Percentiles rank a stretch among this genome's conserved stretches.
Evolutionary conservation across 1,140 invertebrate genomes (phyloP).

Genomic region (Mycetomoellerius zeteki): DNA sequence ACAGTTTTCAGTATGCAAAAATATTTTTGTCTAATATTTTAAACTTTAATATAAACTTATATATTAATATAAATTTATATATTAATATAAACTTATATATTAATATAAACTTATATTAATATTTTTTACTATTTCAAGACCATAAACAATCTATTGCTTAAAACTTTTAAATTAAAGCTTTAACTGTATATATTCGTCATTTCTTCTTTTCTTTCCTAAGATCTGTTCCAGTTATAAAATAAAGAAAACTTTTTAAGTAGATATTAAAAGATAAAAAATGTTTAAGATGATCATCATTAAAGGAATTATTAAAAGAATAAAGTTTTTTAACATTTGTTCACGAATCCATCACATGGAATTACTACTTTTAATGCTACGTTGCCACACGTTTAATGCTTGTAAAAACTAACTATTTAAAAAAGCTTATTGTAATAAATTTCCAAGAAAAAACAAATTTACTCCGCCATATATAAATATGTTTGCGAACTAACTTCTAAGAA

Average conservation of each 20-base stretch:
- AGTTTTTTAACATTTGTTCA: background rate
- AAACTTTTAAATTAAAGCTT: background rate
- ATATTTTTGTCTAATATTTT: background rate
- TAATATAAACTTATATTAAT: no score
- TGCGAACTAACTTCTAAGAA: background rate
- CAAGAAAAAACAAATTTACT: conserved; percentile 3
- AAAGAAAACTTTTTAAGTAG: background rate
- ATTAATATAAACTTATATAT: background rate
- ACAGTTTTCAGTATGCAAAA: background rate
- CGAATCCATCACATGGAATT: background rate
- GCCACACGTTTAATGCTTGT: background rate
- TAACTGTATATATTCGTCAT: no score
- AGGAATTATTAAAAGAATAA: background rate
- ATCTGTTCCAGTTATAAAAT: background rate
- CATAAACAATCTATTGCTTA: background rate
- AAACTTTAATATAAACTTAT: background rate
- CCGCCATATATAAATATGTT: background rate
- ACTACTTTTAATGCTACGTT: background rate
- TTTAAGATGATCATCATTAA: background rate
- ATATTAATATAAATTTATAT: background rate
- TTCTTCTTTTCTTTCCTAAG: no score
- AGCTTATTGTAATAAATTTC: background rate
- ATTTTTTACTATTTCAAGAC: background rate
- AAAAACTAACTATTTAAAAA: background rate
- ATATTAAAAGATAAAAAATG: background rate